Conservation (phyloP, 2,113 vertebrate species). For the Nannobrachium achirus region DNA sequence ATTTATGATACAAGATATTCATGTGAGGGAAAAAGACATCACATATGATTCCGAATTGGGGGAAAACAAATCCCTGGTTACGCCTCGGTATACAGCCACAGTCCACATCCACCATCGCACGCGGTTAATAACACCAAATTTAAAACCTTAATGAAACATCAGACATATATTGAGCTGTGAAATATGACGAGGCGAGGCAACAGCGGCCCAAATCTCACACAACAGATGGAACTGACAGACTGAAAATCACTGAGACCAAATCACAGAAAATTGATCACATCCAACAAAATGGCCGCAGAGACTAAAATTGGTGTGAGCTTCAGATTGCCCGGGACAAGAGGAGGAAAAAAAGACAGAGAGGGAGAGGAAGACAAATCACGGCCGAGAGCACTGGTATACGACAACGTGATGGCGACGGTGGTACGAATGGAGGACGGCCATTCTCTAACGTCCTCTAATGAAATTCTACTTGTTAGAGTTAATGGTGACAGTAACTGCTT, state of each 20-base stretch:
- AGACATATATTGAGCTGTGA: slow-evolving; percentile 2
- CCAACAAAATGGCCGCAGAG: slow-evolving; percentile 73
- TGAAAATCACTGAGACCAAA: slow-evolving; percentile 69
- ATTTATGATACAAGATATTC: too few species aligned
- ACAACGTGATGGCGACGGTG: neutral
- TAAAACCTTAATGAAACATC: neutral
- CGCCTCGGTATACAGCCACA: neutral
- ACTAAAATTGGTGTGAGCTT: slow-evolving; percentile 64
- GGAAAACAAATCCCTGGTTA: slow-evolving; percentile 20
- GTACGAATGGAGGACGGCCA: slow-evolving; percentile 5
- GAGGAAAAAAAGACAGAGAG: neutral
- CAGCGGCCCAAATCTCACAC: slow-evolving; percentile 19
- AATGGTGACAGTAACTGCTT: slow-evolving; percentile 7
- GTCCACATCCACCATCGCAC: neutral
- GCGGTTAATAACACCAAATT: too few species aligned
- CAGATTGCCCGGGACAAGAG: slow-evolving; percentile 19
- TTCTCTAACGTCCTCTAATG: slow-evolving; percentile 5
- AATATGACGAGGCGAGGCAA: slow-evolving; percentile 28
- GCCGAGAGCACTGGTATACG: slow-evolving; percentile 28
- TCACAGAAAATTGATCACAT: slow-evolving; percentile 77
- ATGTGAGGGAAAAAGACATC: too few species aligned
- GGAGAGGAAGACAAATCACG: neutral
- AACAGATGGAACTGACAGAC: slow-evolving; percentile 42
- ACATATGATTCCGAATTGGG: neutral
- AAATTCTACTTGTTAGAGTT: slow-evolving; percentile 13